Base-by-base conservation (phyloP, 2,888 invertebrate genomes). In the Laspeyria flexula region DNA sequence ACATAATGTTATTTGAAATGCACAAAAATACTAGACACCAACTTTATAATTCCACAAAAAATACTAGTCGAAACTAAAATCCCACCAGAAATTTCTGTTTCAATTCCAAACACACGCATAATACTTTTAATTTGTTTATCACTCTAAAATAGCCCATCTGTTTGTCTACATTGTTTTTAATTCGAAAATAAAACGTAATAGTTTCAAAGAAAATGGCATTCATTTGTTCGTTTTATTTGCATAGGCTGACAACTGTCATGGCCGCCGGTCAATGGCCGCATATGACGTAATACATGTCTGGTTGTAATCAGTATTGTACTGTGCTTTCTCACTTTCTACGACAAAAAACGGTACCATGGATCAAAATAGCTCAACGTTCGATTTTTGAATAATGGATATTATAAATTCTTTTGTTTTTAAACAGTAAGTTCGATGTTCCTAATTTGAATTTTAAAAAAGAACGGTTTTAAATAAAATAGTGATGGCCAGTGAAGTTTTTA, bases 281-380 rank as follows among this genome's bases (percentile, higher is more conserved):
- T 0, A 12, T 71, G 71, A 72, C 71, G 71, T 71, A 71, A 73
- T 43, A 49, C 47, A 49, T 55, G 62, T 45, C 66, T 37, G 49
- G 27, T 54, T 47, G 64, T 62, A 56, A 55, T 61, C 64, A 43
- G 50, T 47, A 55, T 35, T 38, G 41, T 37, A 43, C 27, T 31
- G 55, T 63, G 66, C 72, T 72, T 71, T 72, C 74, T 69, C 72
- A 72, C 72, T 73, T 72, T 72, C 72, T 73, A 63, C 46, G 52
- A 45, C 25, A 37, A 58, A 71, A 71, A 71, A 71, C 71, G 64
- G 73, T 71, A 64, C 40, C 39, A 39, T 38, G 31, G 16, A 1
- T 38, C 29, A 11, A 50, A 43, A 39, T 43, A 39, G 50, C 39
- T 23, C 5, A 18, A 12, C 6, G 40, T 40, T 50, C 50, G 40